Conservation (phyloP, 2,113 vertebrate genomes). For the Phylloscopus whistleri region DNA sequence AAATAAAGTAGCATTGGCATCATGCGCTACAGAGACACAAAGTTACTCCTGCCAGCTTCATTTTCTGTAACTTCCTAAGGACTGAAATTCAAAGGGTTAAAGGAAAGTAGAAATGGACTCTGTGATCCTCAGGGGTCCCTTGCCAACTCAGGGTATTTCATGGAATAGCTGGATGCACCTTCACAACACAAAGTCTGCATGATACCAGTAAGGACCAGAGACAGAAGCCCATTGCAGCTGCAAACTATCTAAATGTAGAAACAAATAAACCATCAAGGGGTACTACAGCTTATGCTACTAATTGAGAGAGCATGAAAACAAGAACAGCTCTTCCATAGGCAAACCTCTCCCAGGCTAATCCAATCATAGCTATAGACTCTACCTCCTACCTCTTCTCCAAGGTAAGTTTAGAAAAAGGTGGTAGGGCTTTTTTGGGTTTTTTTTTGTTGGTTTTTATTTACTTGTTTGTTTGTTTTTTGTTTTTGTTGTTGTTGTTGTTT, state of each 20-base stretch:
- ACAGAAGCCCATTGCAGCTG: not conserved
- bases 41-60: not conserved
- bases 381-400: not conserved
- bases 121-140: accelerated
- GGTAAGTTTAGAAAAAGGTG: not conserved
- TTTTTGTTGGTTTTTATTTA: too few relatives aligned
- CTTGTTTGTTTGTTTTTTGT: too few relatives aligned
- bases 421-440: too few relatives aligned
- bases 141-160: not conserved
- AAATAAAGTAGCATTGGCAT: not conserved
- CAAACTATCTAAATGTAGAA: not conserved
- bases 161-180: accelerated
- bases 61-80: not conserved
- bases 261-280: not conserved
- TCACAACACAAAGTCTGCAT: not conserved
- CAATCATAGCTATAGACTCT: not conserved
- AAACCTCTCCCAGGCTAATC: not conserved
- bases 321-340: not conserved
- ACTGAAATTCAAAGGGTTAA: not conserved
- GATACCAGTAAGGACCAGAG: not conserved
- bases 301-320: not conserved
- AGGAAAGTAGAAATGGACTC: not conserved
- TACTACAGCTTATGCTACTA: not conserved
- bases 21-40: not conserved
- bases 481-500: too few relatives aligned